Evolutionary conservation across 2,113 vertebrate species (phyloP).

Genomic region (Urocynchramus pylzowi): DNA sequence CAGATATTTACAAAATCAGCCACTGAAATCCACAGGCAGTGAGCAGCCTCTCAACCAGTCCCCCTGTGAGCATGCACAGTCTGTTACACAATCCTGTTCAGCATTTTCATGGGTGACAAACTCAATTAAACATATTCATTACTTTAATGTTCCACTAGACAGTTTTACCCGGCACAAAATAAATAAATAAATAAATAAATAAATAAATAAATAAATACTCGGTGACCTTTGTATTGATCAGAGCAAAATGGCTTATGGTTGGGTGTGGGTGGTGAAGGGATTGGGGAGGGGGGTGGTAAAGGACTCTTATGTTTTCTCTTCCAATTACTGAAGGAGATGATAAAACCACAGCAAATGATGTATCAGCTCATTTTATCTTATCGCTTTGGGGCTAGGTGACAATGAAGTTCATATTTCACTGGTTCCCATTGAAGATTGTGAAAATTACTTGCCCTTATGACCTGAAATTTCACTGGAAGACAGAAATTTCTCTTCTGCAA

Average conservation of each 20-base stretch:
- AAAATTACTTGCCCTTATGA: slow-evolving; percentile 87
- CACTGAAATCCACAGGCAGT: neutral
- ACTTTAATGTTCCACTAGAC: slow-evolving; percentile 74
- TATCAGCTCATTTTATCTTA: slow-evolving; percentile 89
- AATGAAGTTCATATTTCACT: slow-evolving; percentile 91
- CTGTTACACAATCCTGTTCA: slow-evolving; percentile 43
- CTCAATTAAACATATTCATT: slow-evolving; percentile 83
- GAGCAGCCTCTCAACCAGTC: neutral
- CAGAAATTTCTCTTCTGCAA: slow-evolving; percentile 87
- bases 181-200: slow-evolving; percentile 77
- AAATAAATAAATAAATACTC: slow-evolving; percentile 77
- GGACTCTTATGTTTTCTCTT: slow-evolving; percentile 81
- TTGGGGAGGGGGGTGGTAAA: slow-evolving; percentile 51
- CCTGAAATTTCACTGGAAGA: slow-evolving; percentile 87
- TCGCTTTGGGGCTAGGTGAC: slow-evolving; percentile 85
- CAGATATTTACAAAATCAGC: neutral
- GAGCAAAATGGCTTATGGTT: slow-evolving; percentile 70
- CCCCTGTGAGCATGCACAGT: neutral
- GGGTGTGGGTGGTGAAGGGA: slow-evolving; percentile 65
- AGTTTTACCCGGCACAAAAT: slow-evolving; percentile 67
- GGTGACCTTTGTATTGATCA: slow-evolving; percentile 79
- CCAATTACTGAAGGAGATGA: slow-evolving; percentile 83
- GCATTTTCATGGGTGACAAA: slow-evolving; percentile 76
- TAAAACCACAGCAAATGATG: slow-evolving; percentile 87
- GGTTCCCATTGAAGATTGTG: slow-evolving; percentile 84